These are phyloP conservation scores for Cuniculus paca DNA, from an alignment of 2,797 vertebrate genomes.

Conservation along the genomic window DNA sequence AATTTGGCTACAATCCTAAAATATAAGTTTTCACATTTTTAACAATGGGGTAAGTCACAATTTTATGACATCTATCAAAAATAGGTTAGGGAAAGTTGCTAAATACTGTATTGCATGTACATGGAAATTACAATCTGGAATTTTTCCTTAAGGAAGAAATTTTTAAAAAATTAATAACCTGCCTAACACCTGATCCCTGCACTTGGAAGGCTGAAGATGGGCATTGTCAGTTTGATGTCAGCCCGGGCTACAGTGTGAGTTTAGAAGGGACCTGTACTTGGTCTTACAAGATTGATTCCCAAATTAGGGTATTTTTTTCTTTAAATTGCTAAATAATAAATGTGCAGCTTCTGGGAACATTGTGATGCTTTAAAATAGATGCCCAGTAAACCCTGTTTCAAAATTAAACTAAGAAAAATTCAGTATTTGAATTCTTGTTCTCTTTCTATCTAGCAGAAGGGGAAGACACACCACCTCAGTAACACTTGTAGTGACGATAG, in stretches of 20 bases:
- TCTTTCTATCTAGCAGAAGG: not conserved
- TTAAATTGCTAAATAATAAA: not conserved
- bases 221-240: not conserved
- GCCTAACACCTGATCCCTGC: not conserved
- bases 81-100: too few species aligned
- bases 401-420: not conserved
- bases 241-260: not conserved
- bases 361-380: not conserved
- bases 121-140: too few species aligned
- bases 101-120: not conserved
- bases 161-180: not conserved
- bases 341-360: not conserved
- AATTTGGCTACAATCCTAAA: too few species aligned
- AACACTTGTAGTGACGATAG: accelerated
- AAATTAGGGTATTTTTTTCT: not conserved
- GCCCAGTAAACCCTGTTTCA: not conserved
- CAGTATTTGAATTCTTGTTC: too few species aligned
- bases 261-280: not conserved
- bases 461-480: not conserved
- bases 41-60: not conserved
- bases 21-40: not conserved
- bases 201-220: not conserved
- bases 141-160: not conserved
- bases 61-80: too few species aligned
- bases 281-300: not conserved